These are phyloP conservation scores for Drosophila sp. DNA, from an alignment of 1,140 invertebrate species.

Conservation along the genomic window DNA sequence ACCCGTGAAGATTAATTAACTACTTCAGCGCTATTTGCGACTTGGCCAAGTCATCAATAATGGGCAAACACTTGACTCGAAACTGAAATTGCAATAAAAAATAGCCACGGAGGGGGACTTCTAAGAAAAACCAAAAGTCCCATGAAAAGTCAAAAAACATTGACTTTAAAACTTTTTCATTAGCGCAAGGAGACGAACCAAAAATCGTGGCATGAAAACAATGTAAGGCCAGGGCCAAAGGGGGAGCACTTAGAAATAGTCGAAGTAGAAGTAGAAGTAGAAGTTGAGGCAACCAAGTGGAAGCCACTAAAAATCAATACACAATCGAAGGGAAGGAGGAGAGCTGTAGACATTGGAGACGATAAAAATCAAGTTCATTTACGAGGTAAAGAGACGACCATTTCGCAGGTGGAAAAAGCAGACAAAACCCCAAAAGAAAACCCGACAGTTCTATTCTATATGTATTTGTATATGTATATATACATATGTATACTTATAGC, in stretches of 20 bases:
- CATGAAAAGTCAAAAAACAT: slow-evolving; percentile 56
- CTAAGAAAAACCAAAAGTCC: slow-evolving; percentile 26
- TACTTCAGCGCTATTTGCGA: slow-evolving; percentile 29
- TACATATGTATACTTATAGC: slow-evolving; percentile 23
- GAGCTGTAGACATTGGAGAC: slow-evolving; percentile 51
- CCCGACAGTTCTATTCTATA: slow-evolving; percentile 31
- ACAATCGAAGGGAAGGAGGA: slow-evolving; percentile 10
- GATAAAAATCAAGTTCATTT: slow-evolving; percentile 84
- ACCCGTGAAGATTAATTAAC: slow-evolving; percentile 45
- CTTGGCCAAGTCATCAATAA: slow-evolving; percentile 52
- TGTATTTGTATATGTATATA: no score
- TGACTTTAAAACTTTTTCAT: slow-evolving; percentile 69
- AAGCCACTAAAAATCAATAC: slow-evolving; percentile 77
- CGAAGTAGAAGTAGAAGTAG: neutral
- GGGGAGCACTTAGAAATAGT: slow-evolving; percentile 50
- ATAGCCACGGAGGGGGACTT: slow-evolving; percentile 16
- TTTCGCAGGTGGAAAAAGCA: slow-evolving; percentile 52
- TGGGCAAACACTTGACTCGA: slow-evolving; percentile 30
- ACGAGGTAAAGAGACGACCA: slow-evolving; percentile 59
- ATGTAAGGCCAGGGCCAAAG: slow-evolving; percentile 46
- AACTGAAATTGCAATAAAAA: slow-evolving; percentile 42
- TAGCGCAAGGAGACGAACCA: slow-evolving; percentile 47
- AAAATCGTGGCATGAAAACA: slow-evolving; percentile 60
- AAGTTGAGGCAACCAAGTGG: slow-evolving; percentile 65
- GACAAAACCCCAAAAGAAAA: slow-evolving; percentile 30